Conservation (phyloP, 2,888 invertebrate genomes). For the Drosophila meridiana region DNA sequence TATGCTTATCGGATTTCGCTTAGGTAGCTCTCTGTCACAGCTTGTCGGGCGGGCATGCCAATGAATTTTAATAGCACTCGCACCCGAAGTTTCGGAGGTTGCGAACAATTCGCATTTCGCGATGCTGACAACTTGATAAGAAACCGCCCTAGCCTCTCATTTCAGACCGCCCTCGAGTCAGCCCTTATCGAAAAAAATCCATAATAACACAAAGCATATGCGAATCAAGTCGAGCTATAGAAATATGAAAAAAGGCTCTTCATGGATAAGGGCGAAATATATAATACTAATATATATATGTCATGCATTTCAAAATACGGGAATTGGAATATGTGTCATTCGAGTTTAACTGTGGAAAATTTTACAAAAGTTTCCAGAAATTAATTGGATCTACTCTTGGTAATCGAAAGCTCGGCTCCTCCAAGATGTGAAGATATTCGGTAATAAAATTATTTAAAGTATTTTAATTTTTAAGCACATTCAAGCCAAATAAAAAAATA, state of each 20-base stretch:
- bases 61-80: constrained; percentile 69
- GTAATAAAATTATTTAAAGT: too few relatives aligned
- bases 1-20: constrained; percentile 57
- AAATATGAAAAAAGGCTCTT: background rate
- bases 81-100: constrained; percentile 27
- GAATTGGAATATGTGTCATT: too few relatives aligned
- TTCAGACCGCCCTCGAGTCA: background rate
- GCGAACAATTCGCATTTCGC: constrained; percentile 31
- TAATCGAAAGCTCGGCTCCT: too few relatives aligned
- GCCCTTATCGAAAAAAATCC: background rate
- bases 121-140: constrained; percentile 28
- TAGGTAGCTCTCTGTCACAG: constrained; percentile 23
- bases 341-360: too few relatives aligned
- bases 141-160: constrained; percentile 1
- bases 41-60: constrained; percentile 49
- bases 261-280: too few relatives aligned
- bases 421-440: too few relatives aligned
- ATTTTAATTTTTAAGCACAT: too few relatives aligned
- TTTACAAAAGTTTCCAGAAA: too few relatives aligned
- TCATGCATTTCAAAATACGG: too few relatives aligned
- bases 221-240: background rate
- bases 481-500: too few relatives aligned
- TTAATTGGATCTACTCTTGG: too few relatives aligned
- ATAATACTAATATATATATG: too few relatives aligned
- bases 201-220: background rate